Conservation (phyloP, 2,113 vertebrate species). For the Otus sunia region DNA sequence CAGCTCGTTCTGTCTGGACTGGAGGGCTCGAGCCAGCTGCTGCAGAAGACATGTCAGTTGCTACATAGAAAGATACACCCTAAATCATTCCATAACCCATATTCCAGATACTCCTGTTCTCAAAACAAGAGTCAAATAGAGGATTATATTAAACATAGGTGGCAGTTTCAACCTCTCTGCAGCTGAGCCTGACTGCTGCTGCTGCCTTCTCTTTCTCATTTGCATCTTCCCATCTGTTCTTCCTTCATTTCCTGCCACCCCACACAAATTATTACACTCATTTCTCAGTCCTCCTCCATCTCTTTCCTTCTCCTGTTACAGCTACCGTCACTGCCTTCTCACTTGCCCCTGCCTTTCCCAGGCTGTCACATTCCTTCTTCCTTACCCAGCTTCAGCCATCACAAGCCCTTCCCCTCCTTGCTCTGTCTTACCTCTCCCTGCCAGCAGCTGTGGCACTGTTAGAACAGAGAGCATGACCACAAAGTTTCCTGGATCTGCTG, state of each 20-base stretch:
- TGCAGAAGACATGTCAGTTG: neutral
- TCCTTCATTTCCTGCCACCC: slow-evolving; percentile 37
- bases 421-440: neutral
- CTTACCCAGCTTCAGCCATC: neutral
- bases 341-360: neutral
- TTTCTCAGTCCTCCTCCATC: slow-evolving; percentile 30
- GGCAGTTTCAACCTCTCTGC: neutral
- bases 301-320: neutral
- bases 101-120: neutral
- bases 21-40: slow-evolving; percentile 4
- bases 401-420: neutral
- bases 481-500: neutral
- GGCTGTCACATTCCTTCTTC: neutral
- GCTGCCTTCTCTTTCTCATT: slow-evolving; percentile 31
- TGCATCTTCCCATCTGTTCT: slow-evolving; percentile 57
- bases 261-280: slow-evolving; percentile 24
- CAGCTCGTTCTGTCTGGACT: neutral
- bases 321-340: neutral
- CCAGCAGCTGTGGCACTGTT: neutral
- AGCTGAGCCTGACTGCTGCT: slow-evolving; percentile 33
- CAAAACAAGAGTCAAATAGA: neutral
- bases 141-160: neutral
- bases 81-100: neutral
- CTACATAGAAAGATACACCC: neutral
- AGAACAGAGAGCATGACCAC: neutral